Evolutionary conservation across 1,140 invertebrate species (phyloP), one percentile per base, ranked within the genome.

Genomic region (Panagrolaimus sp.): DNA sequence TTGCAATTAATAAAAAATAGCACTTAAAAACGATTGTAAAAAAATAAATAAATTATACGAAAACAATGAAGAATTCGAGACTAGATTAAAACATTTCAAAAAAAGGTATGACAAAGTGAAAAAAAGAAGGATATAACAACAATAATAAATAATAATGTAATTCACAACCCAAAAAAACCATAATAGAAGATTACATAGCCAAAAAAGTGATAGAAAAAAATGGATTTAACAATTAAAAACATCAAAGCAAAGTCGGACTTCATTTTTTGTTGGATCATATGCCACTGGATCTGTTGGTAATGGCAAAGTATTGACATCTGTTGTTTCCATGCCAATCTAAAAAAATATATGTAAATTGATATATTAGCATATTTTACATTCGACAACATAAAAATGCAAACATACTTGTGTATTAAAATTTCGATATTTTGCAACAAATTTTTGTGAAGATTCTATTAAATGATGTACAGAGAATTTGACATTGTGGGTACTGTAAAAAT

Each of bases 401-500:
- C 43, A 15, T 21, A 17, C 24, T 48, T 67, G 21, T 46, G 28
- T 15, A 46, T 74, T 74, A 12, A 26, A 12, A 24, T 67, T 65
- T 43, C 65, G 71, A 43, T 70, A 46, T 46, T 62, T 67, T 21
- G 38, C 47, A 26, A 76, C 64, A 45, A 76, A 76, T 63, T 46
- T 24, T 32, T 69, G 62, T 15, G 66, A 63, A 5, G 73, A 76
- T 43, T 73, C 71, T 1, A 79, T 67, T 15, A 76, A 46, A 15
- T 48, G 43, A 43, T 71, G 74, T 26, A 73, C 55, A 15, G 78
- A 71, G 45, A 79, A 83, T 55, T 63, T 65, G 44, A 79, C 68
- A 21, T 78, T 72, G 9, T 69, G 63, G 43, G 76, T 75, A 55
- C 78, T 79, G 63, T 65, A 79, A 71, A 21, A 38, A n/a, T n/a